Percentiles rank a stretch among this genome's conserved stretches.
phyloP scores from a whole-genome alignment of 1,140 invertebrate genomes.

The Dinothrombium tinctorium region DNA sequence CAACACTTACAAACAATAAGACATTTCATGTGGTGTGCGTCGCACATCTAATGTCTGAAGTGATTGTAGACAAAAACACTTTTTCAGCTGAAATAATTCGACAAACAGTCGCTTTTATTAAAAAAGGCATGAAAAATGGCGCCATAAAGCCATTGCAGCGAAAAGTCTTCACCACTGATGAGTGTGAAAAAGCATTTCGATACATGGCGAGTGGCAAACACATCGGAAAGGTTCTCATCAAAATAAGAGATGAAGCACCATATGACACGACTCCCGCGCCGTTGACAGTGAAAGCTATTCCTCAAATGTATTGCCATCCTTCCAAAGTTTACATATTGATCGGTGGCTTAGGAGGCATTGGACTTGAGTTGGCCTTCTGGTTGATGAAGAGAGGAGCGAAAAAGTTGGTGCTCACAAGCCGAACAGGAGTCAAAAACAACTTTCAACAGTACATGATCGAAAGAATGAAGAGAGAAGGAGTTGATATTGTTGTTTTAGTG shows the following conservation, averaged over 20 bases:
- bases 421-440: conserved; percentile 58
- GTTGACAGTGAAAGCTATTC: too few species aligned
- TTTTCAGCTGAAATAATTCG: too few species aligned
- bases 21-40: conserved; percentile 84
- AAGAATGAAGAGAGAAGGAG: conserved; percentile 38
- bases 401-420: conserved; percentile 57
- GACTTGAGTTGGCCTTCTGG: conserved; percentile 75
- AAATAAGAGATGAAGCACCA: too few species aligned
- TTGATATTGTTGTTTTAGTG: conserved; percentile 42
- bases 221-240: conserved; percentile 77
- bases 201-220: conserved; percentile 91
- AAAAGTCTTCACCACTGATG: conserved; percentile 52
- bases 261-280: too few species aligned
- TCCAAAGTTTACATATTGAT: conserved; percentile 78
- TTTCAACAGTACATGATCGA: conserved; percentile 36
- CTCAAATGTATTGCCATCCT: too few species aligned
- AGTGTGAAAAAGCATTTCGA: conserved; percentile 77
- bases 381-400: conserved; percentile 55
- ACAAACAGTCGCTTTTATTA: too few species aligned
- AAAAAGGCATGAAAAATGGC: conserved; percentile 54
- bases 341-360: conserved; percentile 79
- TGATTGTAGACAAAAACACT: conserved; percentile 1
- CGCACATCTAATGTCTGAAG: conserved; percentile 55
- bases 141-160: conserved; percentile 56
- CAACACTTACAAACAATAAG: conserved; percentile 67